Evolutionary conservation across 2,113 vertebrate species (phyloP), one percentile per base, ranked within the genome.

Genomic region (Dascyllus trimaculatus): DNA sequence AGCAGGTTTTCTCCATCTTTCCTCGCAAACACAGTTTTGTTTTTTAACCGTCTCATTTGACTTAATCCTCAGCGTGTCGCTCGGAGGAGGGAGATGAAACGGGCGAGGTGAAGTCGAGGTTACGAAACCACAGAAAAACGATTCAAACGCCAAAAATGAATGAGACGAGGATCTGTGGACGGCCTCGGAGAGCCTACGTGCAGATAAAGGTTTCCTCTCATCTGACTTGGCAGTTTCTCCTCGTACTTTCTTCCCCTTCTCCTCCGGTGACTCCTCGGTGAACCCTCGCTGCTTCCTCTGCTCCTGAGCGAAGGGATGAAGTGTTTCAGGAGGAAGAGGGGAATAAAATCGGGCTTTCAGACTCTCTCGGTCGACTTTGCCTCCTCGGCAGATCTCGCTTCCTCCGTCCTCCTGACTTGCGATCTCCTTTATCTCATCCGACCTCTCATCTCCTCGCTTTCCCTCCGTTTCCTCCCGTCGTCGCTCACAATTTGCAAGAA

Each of bases 241-340:
- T 60, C 62, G 54, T 78, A 59, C n/a, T 62, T 58, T 75, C 68
- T 71, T 65, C 14, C 13, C 35, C 56, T 56, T 32, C 43, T 62
- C 61, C 65, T 86, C 63, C 58, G 82, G 73, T 93, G 91, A 93
- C 93, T 90, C 89, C 84, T 83, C 53, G 58, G 53, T 95, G 93
- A 94, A 95, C 94, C 80, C 87, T 78, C 60, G 29, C 32, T 17
- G 22, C 65, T 71, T 72, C 61, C 81, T 63, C 74, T 61, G 24
- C 49, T 63, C 11, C 40, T 4, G 25, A 49, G 22, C 43, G 38
- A 56, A 57, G 1, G 1, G 45, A 49, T 11, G 15, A 69, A 5
- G 54, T 5, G 45, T 74, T 82, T 77, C 2, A 1, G 51, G 51
- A 48, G 14, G 35, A 56, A n/a, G 1, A 26, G 19, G 26, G 19